phyloP scores from a whole-genome alignment of 2,888 invertebrate species.

The Heliconius ismenius region DNA sequence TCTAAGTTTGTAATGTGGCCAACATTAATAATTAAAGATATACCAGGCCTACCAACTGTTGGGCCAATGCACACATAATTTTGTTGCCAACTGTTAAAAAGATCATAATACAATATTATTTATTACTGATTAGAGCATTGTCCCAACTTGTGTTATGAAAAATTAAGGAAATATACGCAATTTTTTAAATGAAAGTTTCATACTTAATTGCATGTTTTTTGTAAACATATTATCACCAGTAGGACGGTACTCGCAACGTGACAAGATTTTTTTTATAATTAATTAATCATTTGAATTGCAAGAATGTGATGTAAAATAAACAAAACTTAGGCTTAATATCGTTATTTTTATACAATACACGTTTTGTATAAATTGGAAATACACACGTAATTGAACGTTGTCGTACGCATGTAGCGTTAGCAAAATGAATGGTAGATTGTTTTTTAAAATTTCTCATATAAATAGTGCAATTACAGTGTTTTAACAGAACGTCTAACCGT shows the following conservation, averaged over 20 bases:
- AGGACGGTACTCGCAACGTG: constrained; percentile 40
- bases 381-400: not conserved
- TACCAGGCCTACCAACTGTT: constrained; percentile 19
- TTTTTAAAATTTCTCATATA: constrained; percentile 12
- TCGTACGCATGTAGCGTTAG: constrained; percentile 21
- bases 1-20: constrained; percentile 20
- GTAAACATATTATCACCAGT: not conserved
- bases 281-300: constrained; percentile 34
- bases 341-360: constrained; percentile 23
- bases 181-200: not conserved
- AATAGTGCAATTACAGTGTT: constrained; percentile 22
- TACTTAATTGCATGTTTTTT: not conserved
- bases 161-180: not conserved
- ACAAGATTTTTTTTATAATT: constrained; percentile 28
- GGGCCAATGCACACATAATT: not conserved
- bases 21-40: not conserved
- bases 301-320: constrained; percentile 38
- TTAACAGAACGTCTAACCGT: not conserved
- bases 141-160: not conserved
- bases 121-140: not conserved
- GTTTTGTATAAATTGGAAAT: constrained; percentile 14
- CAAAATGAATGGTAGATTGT: constrained; percentile 6
- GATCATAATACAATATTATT: not conserved
- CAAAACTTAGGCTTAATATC: constrained; percentile 27
- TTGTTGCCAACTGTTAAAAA: not conserved